These are phyloP conservation scores for Tapirus terrestris DNA, from an alignment of 2,113 vertebrate species.

Conservation along the genomic window DNA sequence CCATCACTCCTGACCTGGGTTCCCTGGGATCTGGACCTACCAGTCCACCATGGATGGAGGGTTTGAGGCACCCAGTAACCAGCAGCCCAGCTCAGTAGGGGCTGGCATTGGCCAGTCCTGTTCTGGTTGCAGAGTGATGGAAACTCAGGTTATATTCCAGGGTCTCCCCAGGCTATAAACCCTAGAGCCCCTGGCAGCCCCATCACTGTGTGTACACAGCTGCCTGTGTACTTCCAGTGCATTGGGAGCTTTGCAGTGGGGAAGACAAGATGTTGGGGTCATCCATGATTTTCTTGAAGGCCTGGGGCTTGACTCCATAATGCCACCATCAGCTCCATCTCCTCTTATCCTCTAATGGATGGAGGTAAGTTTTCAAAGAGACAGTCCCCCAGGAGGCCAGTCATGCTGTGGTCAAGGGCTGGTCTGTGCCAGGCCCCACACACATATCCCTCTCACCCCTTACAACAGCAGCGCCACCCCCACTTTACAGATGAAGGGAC, in stretches of 20 bases:
- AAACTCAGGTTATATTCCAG: neutral
- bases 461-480: neutral
- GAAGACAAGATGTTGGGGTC: fast-evolving
- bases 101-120: neutral
- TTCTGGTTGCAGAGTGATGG: neutral
- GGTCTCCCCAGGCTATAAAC: neutral
- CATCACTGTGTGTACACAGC: fast-evolving
- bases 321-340: neutral
- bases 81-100: neutral
- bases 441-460: neutral
- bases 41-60: fast-evolving
- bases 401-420: neutral
- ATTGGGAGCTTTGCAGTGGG: neutral
- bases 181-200: neutral
- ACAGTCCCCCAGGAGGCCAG: neutral
- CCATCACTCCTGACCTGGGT: too few relatives aligned
- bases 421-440: neutral
- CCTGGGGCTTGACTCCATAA: neutral
- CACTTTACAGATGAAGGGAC: neutral
- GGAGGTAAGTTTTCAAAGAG: neutral
- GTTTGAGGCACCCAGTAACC: neutral
- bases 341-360: neutral
- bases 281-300: too few relatives aligned
- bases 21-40: fast-evolving
- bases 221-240: too few relatives aligned